Base-by-base conservation (phyloP, 2,113 vertebrate species). In the Junco hyemalis region DNA sequence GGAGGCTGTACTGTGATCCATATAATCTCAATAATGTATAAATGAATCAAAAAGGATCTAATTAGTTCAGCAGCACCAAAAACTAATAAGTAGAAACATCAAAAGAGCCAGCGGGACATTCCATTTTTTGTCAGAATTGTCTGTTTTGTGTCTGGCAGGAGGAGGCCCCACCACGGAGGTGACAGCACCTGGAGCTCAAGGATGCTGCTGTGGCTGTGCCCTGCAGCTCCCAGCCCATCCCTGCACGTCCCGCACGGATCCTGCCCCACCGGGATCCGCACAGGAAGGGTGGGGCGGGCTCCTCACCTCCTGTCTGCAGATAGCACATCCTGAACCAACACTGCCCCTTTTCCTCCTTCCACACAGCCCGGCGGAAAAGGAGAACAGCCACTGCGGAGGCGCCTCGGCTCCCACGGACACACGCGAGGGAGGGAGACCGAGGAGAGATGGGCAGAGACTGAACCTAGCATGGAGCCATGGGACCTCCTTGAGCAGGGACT, bases 251-350 rank as follows among this genome's bases (percentile, higher is more conserved):
- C 38, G 3, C 84, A 50, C 20, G 5, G 3, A 42, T 74, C 25
- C 64, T 42, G 85, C 50, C 59, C 78, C 78, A 8, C 21, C 29
- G 29, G 29, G 18, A 54, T 20, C 18, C 19, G 53, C 53, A 21
- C 53, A 77, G 94, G 93, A 96, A 97, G 95, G 94, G 94, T 36
- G 93, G 93, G 80, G 90, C 74, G 44, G 6, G 68, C 19, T 78
- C 74, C 90, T 92, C 90, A 22, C 68, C 93, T 94, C 94, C 94
- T 77, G 81, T 11, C 35, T 9, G 57, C 38, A 91, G 84, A 95
- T 4, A 48, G 51, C 6, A 70, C 92, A 90, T 95, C 94, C 94
- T 90, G 94, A 64, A 17, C 69, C 92, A 64, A 20, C 79, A 13
- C 53, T 56, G 85, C 81, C 81, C 93, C 93, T 44, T 25, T 21